These are phyloP conservation scores for Automeris io DNA, from an alignment of 2,888 invertebrate genomes.

Conservation along the genomic window DNA sequence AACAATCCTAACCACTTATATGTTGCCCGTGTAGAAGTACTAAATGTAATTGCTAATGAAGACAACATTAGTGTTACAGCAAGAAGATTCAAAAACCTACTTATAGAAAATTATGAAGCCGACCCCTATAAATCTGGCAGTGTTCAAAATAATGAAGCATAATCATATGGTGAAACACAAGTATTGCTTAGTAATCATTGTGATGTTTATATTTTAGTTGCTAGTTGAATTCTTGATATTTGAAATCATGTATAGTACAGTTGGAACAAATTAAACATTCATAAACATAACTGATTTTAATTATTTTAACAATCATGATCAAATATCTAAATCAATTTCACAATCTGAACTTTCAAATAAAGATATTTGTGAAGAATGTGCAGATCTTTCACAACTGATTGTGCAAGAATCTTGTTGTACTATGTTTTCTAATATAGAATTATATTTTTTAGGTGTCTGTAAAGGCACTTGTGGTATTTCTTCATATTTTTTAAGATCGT, in stretches of 20 bases:
- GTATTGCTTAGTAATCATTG: no score
- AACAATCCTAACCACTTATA: slow-evolving; percentile 82
- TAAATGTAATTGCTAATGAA: slow-evolving; percentile 70
- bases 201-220: no score
- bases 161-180: not conserved
- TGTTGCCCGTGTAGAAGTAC: slow-evolving; percentile 82
- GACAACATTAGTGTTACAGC: slow-evolving; percentile 78
- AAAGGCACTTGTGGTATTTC: slow-evolving; percentile 22
- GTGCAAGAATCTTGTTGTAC: slow-evolving; percentile 22
- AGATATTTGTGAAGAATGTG: slow-evolving; percentile 55
- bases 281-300: slow-evolving; percentile 17
- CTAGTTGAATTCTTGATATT: slow-evolving; percentile 2
- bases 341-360: slow-evolving; percentile 72
- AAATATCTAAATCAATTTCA: slow-evolving; percentile 72
- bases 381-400: slow-evolving; percentile 18
- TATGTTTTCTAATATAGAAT: slow-evolving; percentile 23
- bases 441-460: slow-evolving; percentile 15
- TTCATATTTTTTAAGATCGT: slow-evolving; percentile 49
- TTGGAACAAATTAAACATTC: slow-evolving; percentile 15
- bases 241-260: slow-evolving; percentile 11
- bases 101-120: slow-evolving; percentile 83
- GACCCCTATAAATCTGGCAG: slow-evolving; percentile 60
- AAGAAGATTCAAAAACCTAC: slow-evolving; percentile 81
- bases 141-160: slow-evolving; percentile 5
- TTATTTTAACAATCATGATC: slow-evolving; percentile 22